phyloP scores from a whole-genome alignment of 2,797 vertebrate genomes.

The Hydrophis major region DNA sequence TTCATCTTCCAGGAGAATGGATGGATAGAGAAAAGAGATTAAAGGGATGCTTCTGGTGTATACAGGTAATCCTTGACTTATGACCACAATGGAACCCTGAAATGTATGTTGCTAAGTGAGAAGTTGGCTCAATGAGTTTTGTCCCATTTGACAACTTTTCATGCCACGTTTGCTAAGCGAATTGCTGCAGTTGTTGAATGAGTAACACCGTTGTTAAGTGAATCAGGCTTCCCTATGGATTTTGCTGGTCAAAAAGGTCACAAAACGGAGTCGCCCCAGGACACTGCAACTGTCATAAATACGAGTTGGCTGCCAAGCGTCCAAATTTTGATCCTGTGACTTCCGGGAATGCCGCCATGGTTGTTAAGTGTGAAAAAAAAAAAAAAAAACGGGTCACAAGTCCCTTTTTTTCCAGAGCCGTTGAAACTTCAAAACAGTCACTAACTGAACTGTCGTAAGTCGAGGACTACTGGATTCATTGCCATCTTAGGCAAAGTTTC shows the following conservation, averaged over 20 bases:
- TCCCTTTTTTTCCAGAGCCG: background rate
- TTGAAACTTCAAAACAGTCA: too few species aligned
- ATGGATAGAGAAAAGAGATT: background rate
- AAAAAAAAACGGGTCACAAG: background rate
- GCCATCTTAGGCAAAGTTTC: background rate
- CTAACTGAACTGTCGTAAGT: too few species aligned
- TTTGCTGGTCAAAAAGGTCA: background rate
- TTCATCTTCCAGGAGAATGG: too few species aligned
- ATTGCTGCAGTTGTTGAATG: too few species aligned
- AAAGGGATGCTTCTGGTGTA: too few species aligned
- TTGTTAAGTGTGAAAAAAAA: background rate
- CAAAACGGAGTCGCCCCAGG: background rate
- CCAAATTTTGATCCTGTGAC: background rate
- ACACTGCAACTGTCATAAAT: background rate
- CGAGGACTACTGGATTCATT: background rate
- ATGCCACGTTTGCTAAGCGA: too few species aligned
- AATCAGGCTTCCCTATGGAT: background rate
- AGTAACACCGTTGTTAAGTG: too few species aligned
- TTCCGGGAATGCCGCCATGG: too few species aligned
- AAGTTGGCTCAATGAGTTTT: rapidly evolving
- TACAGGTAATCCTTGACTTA: background rate
- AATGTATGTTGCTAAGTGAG: rapidly evolving
- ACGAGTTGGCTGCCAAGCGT: background rate
- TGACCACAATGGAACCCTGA: background rate
- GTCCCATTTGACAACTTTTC: background rate